phyloP scores from a whole-genome alignment of 2,888 invertebrate genomes.

The Amblyteles armatorius region DNA sequence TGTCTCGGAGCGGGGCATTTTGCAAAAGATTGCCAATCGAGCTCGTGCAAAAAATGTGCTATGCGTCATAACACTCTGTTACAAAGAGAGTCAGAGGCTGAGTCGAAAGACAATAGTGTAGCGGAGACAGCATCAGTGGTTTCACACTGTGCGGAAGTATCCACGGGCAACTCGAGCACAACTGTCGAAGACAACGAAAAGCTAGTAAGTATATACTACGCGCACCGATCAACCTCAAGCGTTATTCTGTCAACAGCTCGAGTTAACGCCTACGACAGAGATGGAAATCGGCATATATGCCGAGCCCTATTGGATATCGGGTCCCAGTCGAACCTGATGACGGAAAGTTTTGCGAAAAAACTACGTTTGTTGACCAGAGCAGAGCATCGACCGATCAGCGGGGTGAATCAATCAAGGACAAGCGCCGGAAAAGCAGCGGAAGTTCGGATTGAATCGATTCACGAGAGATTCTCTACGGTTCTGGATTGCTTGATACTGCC shows the following conservation, averaged over 20 bases:
- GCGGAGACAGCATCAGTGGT: background rate
- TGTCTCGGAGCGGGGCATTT: constrained; percentile 62
- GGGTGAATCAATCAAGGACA: constrained; percentile 54
- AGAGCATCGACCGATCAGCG: constrained; percentile 43
- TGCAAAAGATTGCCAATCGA: constrained; percentile 54
- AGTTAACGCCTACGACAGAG: constrained; percentile 23
- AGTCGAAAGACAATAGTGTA: background rate
- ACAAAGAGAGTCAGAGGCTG: constrained; percentile 33
- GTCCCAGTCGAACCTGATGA: constrained; percentile 57
- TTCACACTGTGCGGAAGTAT: background rate
- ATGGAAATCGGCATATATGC: constrained; percentile 36
- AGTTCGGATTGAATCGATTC: constrained; percentile 35
- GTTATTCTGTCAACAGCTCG: constrained; percentile 43
- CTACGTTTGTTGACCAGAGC: constrained; percentile 28
- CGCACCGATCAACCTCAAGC: constrained; percentile 27
- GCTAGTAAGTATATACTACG: constrained; percentile 35
- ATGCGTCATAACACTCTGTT: constrained; percentile 61
- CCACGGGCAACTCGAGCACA: background rate
- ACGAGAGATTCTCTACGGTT: constrained; percentile 22
- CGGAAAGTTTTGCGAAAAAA: constrained; percentile 42
- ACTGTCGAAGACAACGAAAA: background rate
- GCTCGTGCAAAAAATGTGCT: constrained; percentile 66
- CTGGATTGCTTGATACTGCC: constrained; percentile 44
- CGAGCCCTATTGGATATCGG: constrained; percentile 58
- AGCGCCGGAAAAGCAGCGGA: constrained; percentile 7